Evolutionary conservation across 2,888 invertebrate genomes (phyloP).

Genomic region (Tenthredo notha): DNA sequence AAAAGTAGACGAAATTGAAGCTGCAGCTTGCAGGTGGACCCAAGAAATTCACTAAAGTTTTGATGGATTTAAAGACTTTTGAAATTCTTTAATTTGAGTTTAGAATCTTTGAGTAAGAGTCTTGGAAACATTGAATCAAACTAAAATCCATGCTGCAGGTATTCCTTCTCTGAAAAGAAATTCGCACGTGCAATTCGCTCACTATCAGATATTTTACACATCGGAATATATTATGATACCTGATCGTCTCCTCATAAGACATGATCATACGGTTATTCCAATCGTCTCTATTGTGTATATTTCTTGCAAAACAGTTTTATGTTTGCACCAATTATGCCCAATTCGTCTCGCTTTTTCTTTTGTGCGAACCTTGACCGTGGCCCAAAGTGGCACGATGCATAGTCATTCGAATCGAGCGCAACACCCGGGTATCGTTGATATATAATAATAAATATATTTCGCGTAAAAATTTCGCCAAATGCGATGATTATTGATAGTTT

Average conservation of each 20-base stretch:
- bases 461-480: not conserved
- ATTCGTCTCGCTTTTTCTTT: conserved; percentile 22
- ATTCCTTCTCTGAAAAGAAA: not conserved
- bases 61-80: not conserved
- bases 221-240: not conserved
- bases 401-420: conserved; percentile 8
- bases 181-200: not conserved
- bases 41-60: conserved; percentile 7
- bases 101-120: not conserved
- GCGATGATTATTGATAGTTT: not conserved
- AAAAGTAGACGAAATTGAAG: conserved; percentile 32
- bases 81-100: not conserved
- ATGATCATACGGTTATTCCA: not conserved
- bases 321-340: conserved; percentile 35
- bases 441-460: not conserved
- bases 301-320: conserved; percentile 17
- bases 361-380: conserved; percentile 13
- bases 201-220: not conserved
- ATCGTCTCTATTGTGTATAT: conserved; percentile 1
- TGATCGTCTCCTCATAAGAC: not conserved
- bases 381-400: conserved; percentile 21
- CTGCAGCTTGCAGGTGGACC: conserved; percentile 19
- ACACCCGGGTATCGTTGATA: conserved; percentile 31
- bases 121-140: not conserved
- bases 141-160: not conserved